phyloP scores from a whole-genome alignment of 2,888 invertebrate species.

The Aphodius granarius region DNA sequence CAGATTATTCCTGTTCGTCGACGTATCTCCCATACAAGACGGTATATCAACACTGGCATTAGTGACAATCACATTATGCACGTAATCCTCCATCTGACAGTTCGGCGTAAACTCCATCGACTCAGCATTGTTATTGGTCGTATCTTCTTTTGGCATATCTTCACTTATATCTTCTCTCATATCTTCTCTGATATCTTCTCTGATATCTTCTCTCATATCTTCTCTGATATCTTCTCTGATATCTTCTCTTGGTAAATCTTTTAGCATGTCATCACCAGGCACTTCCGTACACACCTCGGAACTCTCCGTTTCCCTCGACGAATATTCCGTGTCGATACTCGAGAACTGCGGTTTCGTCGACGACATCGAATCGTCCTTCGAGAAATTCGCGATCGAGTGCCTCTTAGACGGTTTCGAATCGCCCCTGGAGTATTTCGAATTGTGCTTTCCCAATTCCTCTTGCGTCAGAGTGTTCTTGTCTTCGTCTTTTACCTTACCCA shows the following conservation, averaged over 20 bases:
- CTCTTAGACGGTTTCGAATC: not conserved
- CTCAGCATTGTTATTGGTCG: conserved; percentile 27
- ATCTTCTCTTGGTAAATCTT: not conserved
- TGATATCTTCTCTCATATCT: not conserved
- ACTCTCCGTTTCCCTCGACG: conserved; percentile 20
- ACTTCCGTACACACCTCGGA: conserved; percentile 12
- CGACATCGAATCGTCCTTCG: conserved; percentile 19
- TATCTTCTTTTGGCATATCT: not conserved
- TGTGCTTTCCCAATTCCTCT: conserved; percentile 33
- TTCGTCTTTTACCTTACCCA: not conserved
- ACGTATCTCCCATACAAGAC: conserved; percentile 30
- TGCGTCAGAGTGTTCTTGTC: conserved; percentile 44
- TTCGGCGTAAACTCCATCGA: conserved; percentile 47
- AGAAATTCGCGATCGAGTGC: conserved; percentile 23
- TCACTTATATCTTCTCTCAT: not conserved
- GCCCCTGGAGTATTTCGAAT: conserved; percentile 38
- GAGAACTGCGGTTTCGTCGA: conserved; percentile 20
- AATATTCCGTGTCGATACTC: conserved; percentile 26
- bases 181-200: not conserved
- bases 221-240: not conserved
- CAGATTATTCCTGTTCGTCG: conserved; percentile 48
- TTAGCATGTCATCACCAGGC: not conserved
- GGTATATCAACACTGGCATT: conserved; percentile 70
- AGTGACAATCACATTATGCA: conserved; percentile 70
- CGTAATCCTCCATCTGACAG: conserved; percentile 44